Evolutionary conservation across 2,888 invertebrate genomes (phyloP), one percentile per base, ranked within the genome.

Genomic region (Mycalesis mineus): DNA sequence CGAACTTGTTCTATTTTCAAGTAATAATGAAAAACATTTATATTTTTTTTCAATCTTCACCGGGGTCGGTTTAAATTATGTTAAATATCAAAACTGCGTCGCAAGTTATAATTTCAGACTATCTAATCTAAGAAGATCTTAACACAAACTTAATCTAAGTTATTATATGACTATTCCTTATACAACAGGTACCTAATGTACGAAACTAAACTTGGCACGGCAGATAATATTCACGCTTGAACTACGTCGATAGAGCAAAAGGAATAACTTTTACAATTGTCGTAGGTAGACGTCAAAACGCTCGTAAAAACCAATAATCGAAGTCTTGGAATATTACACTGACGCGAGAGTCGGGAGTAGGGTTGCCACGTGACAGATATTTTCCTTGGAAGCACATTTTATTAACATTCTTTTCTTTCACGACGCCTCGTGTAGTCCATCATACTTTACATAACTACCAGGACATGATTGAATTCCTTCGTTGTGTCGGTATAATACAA

Each of bases 281-380:
- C 55, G 37, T 51, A 59, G 55, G 54, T 54, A 52, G 49, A 56
- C 53, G 57, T 51, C 45, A 55, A 55, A 57, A 64, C 61, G 65
- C 67, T 70, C 61, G 61, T 61, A 62, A 69, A 72, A 73, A 73
- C 77, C 75, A 81, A 80, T 81, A 81, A 72, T 57, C 60, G 63
- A 65, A 57, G 61, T 66, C 64, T 55, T 68, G 41, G 65, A 67
- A 73, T 72, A 78, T 76, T 78, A 81, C 73, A 72, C 69, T 71
- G 73, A 72, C 79, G 70, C 70, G 68, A 42, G 41, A 41, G 78
- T 70, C 69, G 67, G 8, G 31, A 31, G 42, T 42, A 52, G 52
- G 52, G 52, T 52, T 42, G 14, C 41, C 52, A 52, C 22, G 42
- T 13, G 17, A 15, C 49, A 22, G 17, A 49, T 49, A 22, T 8